Conservation (phyloP, 2,888 invertebrate species). For the Nomada flava region DNA sequence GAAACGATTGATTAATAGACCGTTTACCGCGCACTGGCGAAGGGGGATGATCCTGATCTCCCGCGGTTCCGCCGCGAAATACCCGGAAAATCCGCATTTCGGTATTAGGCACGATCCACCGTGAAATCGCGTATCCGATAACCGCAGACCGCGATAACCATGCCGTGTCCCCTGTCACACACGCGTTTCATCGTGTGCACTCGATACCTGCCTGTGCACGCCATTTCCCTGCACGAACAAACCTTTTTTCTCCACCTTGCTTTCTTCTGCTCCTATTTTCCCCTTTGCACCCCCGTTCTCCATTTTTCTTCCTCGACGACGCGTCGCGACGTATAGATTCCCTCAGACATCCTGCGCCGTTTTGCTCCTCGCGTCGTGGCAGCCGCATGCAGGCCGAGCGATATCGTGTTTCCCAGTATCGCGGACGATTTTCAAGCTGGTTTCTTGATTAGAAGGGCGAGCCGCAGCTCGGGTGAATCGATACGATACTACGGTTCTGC, state of each 20-base stretch:
- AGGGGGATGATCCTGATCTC: conserved; percentile 53
- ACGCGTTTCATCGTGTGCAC: conserved; percentile 21
- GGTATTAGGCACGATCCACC: conserved; percentile 52
- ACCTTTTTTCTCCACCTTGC: neutral
- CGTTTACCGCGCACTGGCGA: conserved; percentile 30
- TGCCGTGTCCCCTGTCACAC: conserved; percentile 39
- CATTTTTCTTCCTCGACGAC: neutral
- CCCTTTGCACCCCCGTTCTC: neutral
- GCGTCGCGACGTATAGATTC: conserved; percentile 3
- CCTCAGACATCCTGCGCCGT: conserved; percentile 17
- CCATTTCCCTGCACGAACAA: conserved; percentile 5
- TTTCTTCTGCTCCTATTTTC: neutral
- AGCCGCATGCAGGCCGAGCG: neutral
- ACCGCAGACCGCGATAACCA: conserved; percentile 64
- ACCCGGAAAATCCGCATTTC: conserved; percentile 67
- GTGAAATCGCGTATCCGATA: conserved; percentile 66
- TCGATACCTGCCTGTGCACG: neutral
- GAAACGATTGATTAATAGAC: conserved; percentile 59
- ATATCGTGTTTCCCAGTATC: conserved; percentile 49
- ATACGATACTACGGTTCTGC: conserved; percentile 17
- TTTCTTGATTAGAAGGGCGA: conserved; percentile 36
- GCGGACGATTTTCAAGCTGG: conserved; percentile 43
- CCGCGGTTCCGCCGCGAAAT: conserved; percentile 39
- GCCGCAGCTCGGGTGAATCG: conserved; percentile 23
- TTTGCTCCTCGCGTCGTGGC: conserved; percentile 31